phyloP scores from a whole-genome alignment of 1,140 invertebrate species.

The Drosophila pallidifrons region DNA sequence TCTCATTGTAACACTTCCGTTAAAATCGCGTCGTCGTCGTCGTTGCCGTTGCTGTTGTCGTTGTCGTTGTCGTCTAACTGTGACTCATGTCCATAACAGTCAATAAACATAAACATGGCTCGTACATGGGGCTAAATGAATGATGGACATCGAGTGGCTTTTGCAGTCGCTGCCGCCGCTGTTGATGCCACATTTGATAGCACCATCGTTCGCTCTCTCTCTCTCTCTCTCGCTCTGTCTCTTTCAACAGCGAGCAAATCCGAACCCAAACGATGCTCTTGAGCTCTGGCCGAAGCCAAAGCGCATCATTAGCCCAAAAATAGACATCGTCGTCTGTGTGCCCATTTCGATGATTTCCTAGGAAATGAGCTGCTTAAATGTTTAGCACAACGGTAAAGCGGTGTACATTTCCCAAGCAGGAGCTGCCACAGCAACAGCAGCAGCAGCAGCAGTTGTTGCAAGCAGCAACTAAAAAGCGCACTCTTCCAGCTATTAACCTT shows the following conservation, averaged over 20 bases:
- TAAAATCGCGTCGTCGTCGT: conserved; percentile 70
- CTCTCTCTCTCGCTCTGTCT: not conserved
- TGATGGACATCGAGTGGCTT: conserved; percentile 80
- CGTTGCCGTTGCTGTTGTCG: conserved; percentile 27
- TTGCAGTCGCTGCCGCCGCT: conserved; percentile 39
- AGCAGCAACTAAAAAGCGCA: conserved; percentile 40
- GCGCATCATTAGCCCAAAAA: conserved; percentile 82
- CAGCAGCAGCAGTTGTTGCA: not conserved
- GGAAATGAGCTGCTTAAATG: conserved; percentile 82
- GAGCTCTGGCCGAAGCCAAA: conserved; percentile 23
- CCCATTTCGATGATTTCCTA: conserved; percentile 74
- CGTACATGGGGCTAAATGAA: conserved; percentile 74
- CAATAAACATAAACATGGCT: conserved; percentile 83
- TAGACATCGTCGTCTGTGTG: conserved; percentile 68
- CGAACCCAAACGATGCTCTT: conserved; percentile 8
- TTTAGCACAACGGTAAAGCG: conserved; percentile 75
- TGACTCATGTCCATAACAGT: conserved; percentile 83
- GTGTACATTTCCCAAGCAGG: conserved; percentile 69
- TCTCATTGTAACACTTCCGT: conserved; percentile 81
- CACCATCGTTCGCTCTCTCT: not conserved
- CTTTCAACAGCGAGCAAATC: not conserved
- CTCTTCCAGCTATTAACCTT: conserved; percentile 78
- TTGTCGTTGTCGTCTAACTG: conserved; percentile 67
- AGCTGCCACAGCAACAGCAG: conserved; percentile 27
- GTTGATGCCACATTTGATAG: conserved; percentile 5